Evolutionary conservation across 1,140 invertebrate genomes (phyloP).

Genomic region (Tetramorium simillimum): DNA sequence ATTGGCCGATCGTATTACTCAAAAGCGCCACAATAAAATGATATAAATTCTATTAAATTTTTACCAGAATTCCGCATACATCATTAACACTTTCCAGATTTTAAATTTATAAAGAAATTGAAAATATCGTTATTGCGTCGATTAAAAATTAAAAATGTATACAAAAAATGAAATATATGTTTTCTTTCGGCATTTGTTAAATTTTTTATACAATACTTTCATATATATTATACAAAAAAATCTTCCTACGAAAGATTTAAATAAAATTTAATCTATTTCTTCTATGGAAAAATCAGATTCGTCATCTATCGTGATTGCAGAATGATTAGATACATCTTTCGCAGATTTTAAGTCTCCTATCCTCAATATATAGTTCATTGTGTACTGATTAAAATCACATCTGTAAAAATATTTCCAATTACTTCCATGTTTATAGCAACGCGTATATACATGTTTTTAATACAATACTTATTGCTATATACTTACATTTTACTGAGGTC

Average conservation of each 20-base stretch:
- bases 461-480: constrained; percentile 4
- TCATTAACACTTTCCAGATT: neutral
- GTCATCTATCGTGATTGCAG: constrained; percentile 76
- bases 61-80: neutral
- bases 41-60: neutral
- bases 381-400: constrained; percentile 94
- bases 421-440: neutral
- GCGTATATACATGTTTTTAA: constrained; percentile 43
- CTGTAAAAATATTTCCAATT: constrained; percentile 84
- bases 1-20: constrained; percentile 90
- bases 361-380: constrained; percentile 88
- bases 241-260: constrained; percentile 17
- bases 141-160: constrained; percentile 5
- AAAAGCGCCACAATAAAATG: constrained; percentile 84
- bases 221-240: neutral
- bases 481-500: constrained; percentile 95
- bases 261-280: constrained; percentile 67
- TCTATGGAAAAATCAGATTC: constrained; percentile 79
- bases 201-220: constrained; percentile 16
- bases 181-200: neutral
- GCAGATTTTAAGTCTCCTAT: constrained; percentile 84
- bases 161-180: neutral
- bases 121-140: neutral
- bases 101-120: neutral
- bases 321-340: constrained; percentile 71